Base-by-base conservation (phyloP, 2,113 vertebrate species). In the Chaetorhynchus papuensis region DNA sequence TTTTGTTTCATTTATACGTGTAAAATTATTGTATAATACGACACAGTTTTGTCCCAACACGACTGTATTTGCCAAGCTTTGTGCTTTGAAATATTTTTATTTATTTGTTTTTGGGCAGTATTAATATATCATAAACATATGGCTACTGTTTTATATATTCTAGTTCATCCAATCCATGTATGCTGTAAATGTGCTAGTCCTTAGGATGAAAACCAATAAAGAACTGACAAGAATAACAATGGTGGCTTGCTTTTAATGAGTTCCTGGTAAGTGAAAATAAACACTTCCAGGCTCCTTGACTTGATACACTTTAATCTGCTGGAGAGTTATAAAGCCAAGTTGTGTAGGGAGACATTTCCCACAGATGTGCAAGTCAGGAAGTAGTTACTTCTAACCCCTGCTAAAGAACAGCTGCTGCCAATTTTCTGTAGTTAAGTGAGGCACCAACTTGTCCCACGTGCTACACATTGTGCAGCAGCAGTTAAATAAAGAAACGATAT, bases 141-240 rank as follows among this genome's bases (percentile, higher is more conserved):
- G 93, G 97, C 97, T 97, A 95, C 95, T 96, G 96, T 98, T 98
- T 98, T 99, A 97, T 98, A 98, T 98, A 98, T 97, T 97, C 97
- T 92, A 96, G 94, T 95, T 97, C 97, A 97, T 97, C 96, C 96
- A 94, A 94, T 97, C 93, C 97, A 98, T 96, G 97, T 98, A 98
- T 97, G 97, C 98, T 98, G 98, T 98, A 98, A 97, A 98, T 98
- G 97, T 98, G 98, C 98, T 98, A 96, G 98, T 98, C 97, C 95
- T 97, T 97, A 98, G 97, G 97, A 95, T 97, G 95, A 96, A 94
- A 95, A 97, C 96, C 90, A 98, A 98, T 98, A 98, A 98, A 98
- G 87, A 97, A 96, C 97, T 98, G 98, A 98, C 97, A 91, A 96
- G 76, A 96, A 83, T 63, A 91, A 60, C 77, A 47, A 15, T 18